Evolutionary conservation across 2,888 invertebrate genomes (phyloP).

Genomic region (Brenthis hecate): DNA sequence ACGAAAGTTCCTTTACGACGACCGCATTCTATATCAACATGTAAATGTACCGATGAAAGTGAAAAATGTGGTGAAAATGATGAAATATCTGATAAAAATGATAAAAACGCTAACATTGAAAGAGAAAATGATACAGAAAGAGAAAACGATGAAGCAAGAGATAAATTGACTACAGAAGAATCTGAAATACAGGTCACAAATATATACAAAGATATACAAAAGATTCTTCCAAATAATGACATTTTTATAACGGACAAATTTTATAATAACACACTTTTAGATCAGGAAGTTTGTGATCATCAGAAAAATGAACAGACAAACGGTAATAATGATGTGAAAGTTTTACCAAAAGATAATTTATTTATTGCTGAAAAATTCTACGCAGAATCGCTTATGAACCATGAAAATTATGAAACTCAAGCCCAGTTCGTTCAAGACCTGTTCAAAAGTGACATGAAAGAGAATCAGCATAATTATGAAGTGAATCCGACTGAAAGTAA

Average conservation of each 20-base stretch:
- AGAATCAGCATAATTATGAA: constrained; percentile 37
- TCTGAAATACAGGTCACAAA: constrained; percentile 11
- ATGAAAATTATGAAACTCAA: constrained; percentile 66
- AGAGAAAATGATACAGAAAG: background rate
- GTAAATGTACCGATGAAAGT: constrained; percentile 48
- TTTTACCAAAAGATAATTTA: constrained; percentile 56
- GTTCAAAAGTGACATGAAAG: constrained; percentile 53
- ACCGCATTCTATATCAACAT: constrained; percentile 48
- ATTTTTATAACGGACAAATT: constrained; percentile 51
- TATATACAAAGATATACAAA: constrained; percentile 22
- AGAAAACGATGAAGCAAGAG: constrained; percentile 11
- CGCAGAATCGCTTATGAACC: constrained; percentile 54
- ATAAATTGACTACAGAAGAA: constrained; percentile 14
- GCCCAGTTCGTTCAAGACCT: constrained; percentile 68
- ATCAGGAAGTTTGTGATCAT: constrained; percentile 45
- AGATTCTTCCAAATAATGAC: constrained; percentile 25
- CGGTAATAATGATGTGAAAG: background rate
- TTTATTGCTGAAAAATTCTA: constrained; percentile 70
- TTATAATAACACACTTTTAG: constrained; percentile 37
- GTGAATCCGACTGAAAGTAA: constrained; percentile 18
- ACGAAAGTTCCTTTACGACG: constrained; percentile 58
- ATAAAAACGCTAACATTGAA: background rate
- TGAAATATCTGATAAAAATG: background rate
- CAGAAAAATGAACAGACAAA: constrained; percentile 2
- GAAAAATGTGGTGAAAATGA: constrained; percentile 19